These are phyloP conservation scores for Carettochelys insculpta DNA, from an alignment of 2,113 vertebrate species.

Conservation along the genomic window DNA sequence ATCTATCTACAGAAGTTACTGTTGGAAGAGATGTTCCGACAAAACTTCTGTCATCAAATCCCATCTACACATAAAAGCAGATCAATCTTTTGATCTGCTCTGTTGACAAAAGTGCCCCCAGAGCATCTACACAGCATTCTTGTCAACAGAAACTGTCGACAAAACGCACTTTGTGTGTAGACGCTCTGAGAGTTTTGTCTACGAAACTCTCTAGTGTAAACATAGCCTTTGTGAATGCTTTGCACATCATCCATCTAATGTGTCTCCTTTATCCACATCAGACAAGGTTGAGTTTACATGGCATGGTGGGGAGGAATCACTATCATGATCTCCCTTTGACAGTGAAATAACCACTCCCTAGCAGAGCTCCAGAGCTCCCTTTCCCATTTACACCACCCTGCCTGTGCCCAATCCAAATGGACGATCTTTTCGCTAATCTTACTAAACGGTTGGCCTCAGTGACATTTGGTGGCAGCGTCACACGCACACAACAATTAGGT, in stretches of 20 bases:
- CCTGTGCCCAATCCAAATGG: background rate
- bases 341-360: background rate
- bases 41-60: too few relatives aligned
- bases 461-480: background rate
- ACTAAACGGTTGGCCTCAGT: background rate
- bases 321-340: background rate
- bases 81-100: too few relatives aligned
- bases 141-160: too few relatives aligned
- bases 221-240: background rate
- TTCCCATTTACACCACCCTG: background rate
- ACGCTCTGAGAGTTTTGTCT: too few relatives aligned
- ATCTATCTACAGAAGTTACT: too few relatives aligned
- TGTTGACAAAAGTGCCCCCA: too few relatives aligned
- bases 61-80: too few relatives aligned
- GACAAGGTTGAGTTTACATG: accelerated
- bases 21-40: too few relatives aligned
- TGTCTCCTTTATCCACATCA: accelerated
- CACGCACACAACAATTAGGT: too few relatives aligned
- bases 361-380: background rate
- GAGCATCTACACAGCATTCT: too few relatives aligned
- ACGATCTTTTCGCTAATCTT: background rate
- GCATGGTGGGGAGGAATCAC: background rate
- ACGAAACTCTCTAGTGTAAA: too few relatives aligned
- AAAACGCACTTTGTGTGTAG: too few relatives aligned
- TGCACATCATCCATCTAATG: accelerated